Conservation (phyloP, 2,797 vertebrate species). For the Babyrousa celebensis region DNA sequence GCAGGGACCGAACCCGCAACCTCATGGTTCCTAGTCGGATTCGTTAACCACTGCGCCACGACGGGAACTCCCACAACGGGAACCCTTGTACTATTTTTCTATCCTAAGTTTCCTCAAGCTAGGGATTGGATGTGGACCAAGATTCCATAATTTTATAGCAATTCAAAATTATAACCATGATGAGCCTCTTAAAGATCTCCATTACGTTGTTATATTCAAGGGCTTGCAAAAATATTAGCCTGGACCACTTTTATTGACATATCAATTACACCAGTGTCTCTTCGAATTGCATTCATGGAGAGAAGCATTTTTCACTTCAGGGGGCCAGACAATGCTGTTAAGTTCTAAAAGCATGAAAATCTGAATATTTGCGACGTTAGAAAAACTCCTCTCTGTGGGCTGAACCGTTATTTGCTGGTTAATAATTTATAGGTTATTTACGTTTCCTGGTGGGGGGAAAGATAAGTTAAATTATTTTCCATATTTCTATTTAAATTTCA, state of each 20-base stretch:
- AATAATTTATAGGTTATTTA: slow-evolving; percentile 6
- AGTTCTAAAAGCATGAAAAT: slow-evolving; percentile 63
- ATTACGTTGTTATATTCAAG: slow-evolving; percentile 61
- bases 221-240: slow-evolving; percentile 67
- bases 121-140: slow-evolving; percentile 50
- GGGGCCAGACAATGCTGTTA: slow-evolving; percentile 40
- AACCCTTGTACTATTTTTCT: background rate
- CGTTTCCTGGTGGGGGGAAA: background rate
- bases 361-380: slow-evolving; percentile 68
- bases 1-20: too few species aligned
- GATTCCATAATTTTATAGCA: slow-evolving; percentile 25
- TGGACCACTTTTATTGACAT: slow-evolving; percentile 46
- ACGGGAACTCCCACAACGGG: too few species aligned
- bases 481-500: slow-evolving; percentile 70
- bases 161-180: background rate
- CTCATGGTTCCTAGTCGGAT: too few species aligned
- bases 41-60: too few species aligned
- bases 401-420: slow-evolving; percentile 38
- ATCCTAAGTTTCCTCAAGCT: slow-evolving; percentile 48
- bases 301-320: slow-evolving; percentile 75
- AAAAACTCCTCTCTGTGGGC: slow-evolving; percentile 48
- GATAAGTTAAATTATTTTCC: slow-evolving; percentile 57
- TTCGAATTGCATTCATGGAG: slow-evolving; percentile 65
- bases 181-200: slow-evolving; percentile 58
- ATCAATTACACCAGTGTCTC: slow-evolving; percentile 66